These are phyloP conservation scores for Apus apus DNA, from an alignment of 2,113 vertebrate species.

Conservation along the genomic window DNA sequence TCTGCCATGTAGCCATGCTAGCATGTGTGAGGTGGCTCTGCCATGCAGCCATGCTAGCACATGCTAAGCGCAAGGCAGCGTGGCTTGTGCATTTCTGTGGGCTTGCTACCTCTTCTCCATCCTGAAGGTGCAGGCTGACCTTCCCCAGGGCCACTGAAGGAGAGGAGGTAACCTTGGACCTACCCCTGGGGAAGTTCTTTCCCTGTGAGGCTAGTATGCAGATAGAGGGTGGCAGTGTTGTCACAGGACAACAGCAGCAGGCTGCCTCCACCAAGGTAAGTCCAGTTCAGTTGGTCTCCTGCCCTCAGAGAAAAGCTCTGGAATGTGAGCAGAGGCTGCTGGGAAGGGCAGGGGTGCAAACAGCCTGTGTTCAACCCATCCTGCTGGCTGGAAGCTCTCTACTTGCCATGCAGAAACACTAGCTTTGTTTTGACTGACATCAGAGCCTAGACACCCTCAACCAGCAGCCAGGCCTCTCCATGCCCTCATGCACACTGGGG, in stretches of 20 bases:
- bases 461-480: neutral
- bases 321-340: neutral
- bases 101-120: neutral
- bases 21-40: fast-evolving
- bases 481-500: neutral
- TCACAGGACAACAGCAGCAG: neutral
- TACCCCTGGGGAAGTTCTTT: neutral
- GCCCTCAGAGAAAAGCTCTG: neutral
- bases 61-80: neutral
- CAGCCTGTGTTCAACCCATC: neutral
- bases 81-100: neutral
- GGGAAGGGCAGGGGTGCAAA: neutral
- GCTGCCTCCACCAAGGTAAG: neutral
- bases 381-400: neutral
- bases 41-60: fast-evolving
- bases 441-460: neutral
- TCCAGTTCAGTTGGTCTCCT: neutral
- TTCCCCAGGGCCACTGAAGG: neutral
- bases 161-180: neutral
- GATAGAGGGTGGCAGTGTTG: neutral
- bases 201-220: neutral
- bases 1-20: neutral
- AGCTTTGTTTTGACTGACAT: neutral
- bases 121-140: neutral
- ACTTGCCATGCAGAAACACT: fast-evolving